phyloP scores from a whole-genome alignment of 1,140 invertebrate species.

The Plectrocnemia conspersa region DNA sequence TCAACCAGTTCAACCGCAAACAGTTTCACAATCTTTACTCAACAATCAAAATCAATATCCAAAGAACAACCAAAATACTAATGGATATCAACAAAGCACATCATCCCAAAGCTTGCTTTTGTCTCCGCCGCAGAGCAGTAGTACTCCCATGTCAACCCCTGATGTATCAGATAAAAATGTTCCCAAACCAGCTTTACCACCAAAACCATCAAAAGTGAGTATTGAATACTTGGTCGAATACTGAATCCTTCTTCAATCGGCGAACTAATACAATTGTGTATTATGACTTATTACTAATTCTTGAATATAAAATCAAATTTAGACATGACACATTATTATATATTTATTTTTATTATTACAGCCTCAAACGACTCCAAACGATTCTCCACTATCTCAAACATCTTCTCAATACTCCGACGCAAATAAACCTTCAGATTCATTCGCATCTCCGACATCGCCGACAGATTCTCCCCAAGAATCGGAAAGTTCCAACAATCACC shows the following conservation, averaged over 20 bases:
- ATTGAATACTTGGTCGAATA: neutral
- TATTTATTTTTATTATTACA: constrained; percentile 13
- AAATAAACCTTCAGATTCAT: constrained; percentile 10
- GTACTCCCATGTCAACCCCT: constrained; percentile 54
- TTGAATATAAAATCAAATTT: neutral
- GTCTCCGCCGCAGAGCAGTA: constrained; percentile 56
- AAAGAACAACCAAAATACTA: constrained; percentile 32
- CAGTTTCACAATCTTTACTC: constrained; percentile 50
- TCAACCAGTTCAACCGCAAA: constrained; percentile 74
- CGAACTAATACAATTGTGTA: neutral
- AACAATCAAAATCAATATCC: constrained; percentile 44
- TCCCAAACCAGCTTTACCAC: constrained; percentile 66
- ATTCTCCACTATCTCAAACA: constrained; percentile 10
- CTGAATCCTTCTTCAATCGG: neutral
- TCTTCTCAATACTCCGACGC: constrained; percentile 12
- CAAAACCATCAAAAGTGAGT: constrained; percentile 60
- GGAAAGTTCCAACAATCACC: constrained; percentile 22
- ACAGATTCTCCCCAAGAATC: constrained; percentile 22
- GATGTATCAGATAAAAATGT: constrained; percentile 52
- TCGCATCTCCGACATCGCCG: constrained; percentile 21
- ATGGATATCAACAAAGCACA: constrained; percentile 39
- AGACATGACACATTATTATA: neutral
- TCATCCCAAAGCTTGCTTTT: constrained; percentile 48
- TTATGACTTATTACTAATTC: too few species aligned
- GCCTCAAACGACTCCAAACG: constrained; percentile 9